Percentiles rank a stretch among this genome's conserved stretches.
Evolutionary conservation across 2,888 invertebrate genomes (phyloP).

Genomic region (Standfussiana lucernea): DNA sequence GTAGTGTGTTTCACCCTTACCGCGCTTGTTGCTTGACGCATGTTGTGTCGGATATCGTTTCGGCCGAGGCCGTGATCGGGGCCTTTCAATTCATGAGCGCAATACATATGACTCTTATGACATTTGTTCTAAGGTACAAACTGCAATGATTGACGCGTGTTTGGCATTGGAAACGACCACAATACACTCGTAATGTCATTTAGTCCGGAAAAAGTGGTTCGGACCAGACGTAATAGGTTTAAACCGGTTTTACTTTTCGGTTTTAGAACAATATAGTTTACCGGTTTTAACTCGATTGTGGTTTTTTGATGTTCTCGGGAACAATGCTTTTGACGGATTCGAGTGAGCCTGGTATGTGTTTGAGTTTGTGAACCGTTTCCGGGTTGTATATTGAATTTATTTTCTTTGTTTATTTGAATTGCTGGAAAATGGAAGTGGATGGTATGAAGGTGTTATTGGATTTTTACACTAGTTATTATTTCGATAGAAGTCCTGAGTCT

Average conservation of each 20-base stretch:
- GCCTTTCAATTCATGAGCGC: not conserved
- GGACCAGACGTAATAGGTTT: conserved; percentile 53
- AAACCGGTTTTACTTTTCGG: conserved; percentile 52
- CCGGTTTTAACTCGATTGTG: conserved; percentile 27
- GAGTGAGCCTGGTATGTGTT: not conserved
- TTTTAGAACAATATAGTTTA: conserved; percentile 57
- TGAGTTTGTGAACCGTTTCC: not conserved
- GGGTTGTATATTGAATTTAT: not conserved
- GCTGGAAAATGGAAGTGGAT: not conserved
- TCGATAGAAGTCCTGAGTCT: not conserved
- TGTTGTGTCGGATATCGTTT: not conserved
- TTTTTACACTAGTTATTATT: not conserved
- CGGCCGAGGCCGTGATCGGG: not conserved
- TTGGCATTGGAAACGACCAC: conserved; percentile 27
- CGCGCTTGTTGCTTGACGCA: not conserved
- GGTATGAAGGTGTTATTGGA: not conserved
- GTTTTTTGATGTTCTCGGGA: conserved; percentile 1
- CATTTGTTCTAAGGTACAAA: conserved; percentile 13
- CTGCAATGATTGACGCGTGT: not conserved
- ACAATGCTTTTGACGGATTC: conserved; percentile 16
- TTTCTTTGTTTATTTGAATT: not conserved
- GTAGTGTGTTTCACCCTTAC: not conserved
- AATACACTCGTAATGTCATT: conserved; percentile 53
- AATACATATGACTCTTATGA: not conserved
- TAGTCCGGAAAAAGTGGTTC: conserved; percentile 52